Evolutionary conservation across 2,888 invertebrate genomes (phyloP).

Genomic region (Fragum sueziense): DNA sequence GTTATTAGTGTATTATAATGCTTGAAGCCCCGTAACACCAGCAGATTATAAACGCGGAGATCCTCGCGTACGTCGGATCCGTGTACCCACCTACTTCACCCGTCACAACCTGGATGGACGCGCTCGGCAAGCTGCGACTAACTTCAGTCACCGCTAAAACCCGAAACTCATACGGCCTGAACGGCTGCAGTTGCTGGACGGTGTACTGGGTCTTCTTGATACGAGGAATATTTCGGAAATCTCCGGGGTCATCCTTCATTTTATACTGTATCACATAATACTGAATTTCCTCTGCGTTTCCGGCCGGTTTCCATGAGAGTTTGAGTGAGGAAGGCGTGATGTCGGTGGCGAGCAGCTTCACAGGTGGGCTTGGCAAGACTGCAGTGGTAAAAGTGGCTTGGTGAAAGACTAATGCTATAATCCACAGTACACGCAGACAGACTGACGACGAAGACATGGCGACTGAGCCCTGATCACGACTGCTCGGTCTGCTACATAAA

Average conservation of each 20-base stretch:
- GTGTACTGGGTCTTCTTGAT: slow-evolving; percentile 94
- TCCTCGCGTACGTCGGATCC: slow-evolving; percentile 11
- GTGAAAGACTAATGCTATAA: slow-evolving; percentile 42
- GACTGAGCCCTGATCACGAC: background rate
- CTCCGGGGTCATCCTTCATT: slow-evolving; percentile 88
- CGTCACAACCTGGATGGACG: slow-evolving; percentile 95
- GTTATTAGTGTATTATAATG: slow-evolving; percentile 2
- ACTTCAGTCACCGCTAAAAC: slow-evolving; percentile 97
- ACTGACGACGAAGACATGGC: slow-evolving; percentile 34
- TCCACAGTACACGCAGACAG: slow-evolving; percentile 40
- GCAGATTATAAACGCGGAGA: background rate
- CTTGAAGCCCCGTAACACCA: slow-evolving; percentile 17
- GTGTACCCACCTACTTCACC: slow-evolving; percentile 93
- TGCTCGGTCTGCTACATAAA: background rate
- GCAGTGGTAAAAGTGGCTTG: slow-evolving; percentile 71
- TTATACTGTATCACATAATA: slow-evolving; percentile 99
- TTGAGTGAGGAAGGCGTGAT: slow-evolving; percentile 96
- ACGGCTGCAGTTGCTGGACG: slow-evolving; percentile 90
- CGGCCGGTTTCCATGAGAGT: slow-evolving; percentile 91
- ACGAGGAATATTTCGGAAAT: slow-evolving; percentile 94
- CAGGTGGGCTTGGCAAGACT: slow-evolving; percentile 96
- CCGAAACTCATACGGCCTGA: slow-evolving; percentile 97
- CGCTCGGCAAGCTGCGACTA: slow-evolving; percentile 94
- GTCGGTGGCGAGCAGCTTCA: slow-evolving; percentile 94
- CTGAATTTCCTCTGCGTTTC: slow-evolving; percentile 87